Evolutionary conservation across 2,797 vertebrate genomes (phyloP).

Genomic region (Bradypodion pumilum): DNA sequence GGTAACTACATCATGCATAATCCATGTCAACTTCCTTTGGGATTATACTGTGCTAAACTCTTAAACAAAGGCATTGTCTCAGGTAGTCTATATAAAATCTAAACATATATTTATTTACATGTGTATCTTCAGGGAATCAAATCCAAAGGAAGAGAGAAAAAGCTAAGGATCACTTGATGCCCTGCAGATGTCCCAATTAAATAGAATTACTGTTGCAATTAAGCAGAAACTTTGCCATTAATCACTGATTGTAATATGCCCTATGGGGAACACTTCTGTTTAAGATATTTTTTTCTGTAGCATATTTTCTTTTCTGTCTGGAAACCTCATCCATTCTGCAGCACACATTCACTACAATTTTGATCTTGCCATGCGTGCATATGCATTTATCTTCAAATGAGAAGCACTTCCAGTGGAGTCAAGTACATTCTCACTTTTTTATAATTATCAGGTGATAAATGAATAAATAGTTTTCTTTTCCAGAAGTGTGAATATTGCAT

Average conservation of each 20-base stretch:
- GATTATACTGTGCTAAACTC: neutral
- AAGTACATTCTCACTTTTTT: rapidly evolving
- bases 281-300: neutral
- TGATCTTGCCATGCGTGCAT: neutral
- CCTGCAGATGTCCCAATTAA: neutral
- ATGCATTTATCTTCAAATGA: neutral
- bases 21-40: neutral
- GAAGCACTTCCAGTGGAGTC: neutral
- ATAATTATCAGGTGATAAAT: slow-evolving; percentile 21
- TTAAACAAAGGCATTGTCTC: neutral
- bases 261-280: neutral
- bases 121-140: neutral
- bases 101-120: neutral
- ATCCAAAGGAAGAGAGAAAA: neutral
- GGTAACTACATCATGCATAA: neutral
- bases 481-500: slow-evolving; percentile 7
- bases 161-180: neutral
- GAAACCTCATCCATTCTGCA: rapidly evolving
- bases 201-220: neutral
- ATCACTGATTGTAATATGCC: neutral
- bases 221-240: neutral
- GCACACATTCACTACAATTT: neutral
- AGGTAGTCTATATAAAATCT: neutral
- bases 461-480: slow-evolving; percentile 16
- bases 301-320: neutral